Evolutionary conservation across 2,797 vertebrate species (phyloP).

Genomic region (Brachyalestes nurse): DNA sequence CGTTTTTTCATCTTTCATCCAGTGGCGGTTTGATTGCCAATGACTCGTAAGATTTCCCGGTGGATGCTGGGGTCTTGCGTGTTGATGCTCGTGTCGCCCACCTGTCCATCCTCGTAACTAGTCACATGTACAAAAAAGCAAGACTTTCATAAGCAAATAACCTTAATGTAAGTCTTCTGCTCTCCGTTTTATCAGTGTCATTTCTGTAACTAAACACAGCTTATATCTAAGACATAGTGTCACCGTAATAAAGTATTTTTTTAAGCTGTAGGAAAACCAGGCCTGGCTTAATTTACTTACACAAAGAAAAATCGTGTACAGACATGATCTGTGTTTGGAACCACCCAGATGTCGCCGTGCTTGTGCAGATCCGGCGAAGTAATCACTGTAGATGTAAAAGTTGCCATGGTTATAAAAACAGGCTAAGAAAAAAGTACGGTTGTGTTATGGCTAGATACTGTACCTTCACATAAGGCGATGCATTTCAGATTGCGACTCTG

Average conservation of each 20-base stretch:
- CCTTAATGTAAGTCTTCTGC: not conserved
- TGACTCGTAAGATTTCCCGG: slow-evolving; percentile 90
- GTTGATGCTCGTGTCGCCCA: slow-evolving; percentile 89
- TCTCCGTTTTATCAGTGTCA: not conserved
- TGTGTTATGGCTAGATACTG: slow-evolving; percentile 4
- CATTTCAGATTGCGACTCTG: slow-evolving; percentile 93
- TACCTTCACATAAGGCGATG: slow-evolving; percentile 95
- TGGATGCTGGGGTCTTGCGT: slow-evolving; percentile 88
- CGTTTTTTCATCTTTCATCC: slow-evolving; percentile 76
- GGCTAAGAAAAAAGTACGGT: slow-evolving; percentile 2
- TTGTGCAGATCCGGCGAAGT: slow-evolving; percentile 92
- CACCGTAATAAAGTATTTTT: not conserved
- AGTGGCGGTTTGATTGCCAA: slow-evolving; percentile 91
- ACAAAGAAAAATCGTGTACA: slow-evolving; percentile 94
- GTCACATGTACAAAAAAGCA: not conserved
- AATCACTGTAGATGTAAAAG: slow-evolving; percentile 78
- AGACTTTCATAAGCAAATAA: not conserved
- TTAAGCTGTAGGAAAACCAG: not conserved
- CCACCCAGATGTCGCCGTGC: slow-evolving; percentile 92
- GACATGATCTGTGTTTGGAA: slow-evolving; percentile 90
- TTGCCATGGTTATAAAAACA: not conserved
- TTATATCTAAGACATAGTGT: not conserved
- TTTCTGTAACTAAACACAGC: not conserved
- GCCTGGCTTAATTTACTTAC: slow-evolving; percentile 75
- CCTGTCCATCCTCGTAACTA: slow-evolving; percentile 89